Evolutionary conservation across 2,888 invertebrate species (phyloP), one percentile per base, ranked within the genome.

Genomic region (Archips xylosteana): DNA sequence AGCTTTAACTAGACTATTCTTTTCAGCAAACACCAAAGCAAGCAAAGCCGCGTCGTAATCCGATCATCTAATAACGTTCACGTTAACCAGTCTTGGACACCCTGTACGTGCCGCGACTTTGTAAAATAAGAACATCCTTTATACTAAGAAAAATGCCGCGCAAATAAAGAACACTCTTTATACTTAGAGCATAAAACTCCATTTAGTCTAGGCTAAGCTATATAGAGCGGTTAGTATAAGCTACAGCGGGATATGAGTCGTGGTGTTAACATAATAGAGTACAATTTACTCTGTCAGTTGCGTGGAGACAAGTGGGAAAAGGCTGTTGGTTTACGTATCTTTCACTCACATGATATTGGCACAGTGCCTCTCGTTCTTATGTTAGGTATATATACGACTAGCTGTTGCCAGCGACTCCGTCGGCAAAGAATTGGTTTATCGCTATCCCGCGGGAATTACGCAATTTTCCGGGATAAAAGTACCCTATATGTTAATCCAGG

Each of bases 41-140:
- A 54, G 51, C 57, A 64, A 73, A 73, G 73, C 73, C 69, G 51
- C 47, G 42, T 64, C 59, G 69, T 68, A 64, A 73, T 73, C 73
- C 69, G 64, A 73, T 73, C 69, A 69, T 69, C 68, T 69, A 72
- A 72, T 72, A 72, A 72, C 62, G 66, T 15, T 66, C 61, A 63
- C 69, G 51, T 65, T 45, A 69, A 73, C 73, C 64, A 68, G 63
- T 73, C 67, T 68, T 32, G 34, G 12, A 32, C 62, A 62, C 23
- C 62, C 42, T 12, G 67, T 62, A 72, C 72, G 72, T 68, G 72
- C 36, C 2, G 3, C 23, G 72, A 68, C 62, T 72, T 12, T 36
- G 36, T 47, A 57, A 45, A 54, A 36, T 34, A 45, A 62, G 61
- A 54, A 64, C 49, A 49, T 5, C 32, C 64, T 71, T 49, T 49